Conservation (phyloP, 2,888 invertebrate genomes). For the Amphipoea oculea region DNA sequence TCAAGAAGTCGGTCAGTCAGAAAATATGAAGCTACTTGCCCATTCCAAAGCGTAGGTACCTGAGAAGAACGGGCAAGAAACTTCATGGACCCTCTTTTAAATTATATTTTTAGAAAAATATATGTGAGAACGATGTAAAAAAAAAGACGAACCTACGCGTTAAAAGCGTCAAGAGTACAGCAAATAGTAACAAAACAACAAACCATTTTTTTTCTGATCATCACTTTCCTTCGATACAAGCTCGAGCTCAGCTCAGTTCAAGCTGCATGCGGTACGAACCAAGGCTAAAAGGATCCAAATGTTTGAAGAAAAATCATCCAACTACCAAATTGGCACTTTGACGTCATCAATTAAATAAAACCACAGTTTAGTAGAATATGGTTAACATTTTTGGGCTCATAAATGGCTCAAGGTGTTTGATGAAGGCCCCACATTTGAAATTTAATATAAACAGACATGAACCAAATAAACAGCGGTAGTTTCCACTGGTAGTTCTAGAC, state of each 20-base stretch:
- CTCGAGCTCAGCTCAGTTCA: background rate
- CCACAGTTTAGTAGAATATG: constrained; percentile 17
- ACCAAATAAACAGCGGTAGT: constrained; percentile 67
- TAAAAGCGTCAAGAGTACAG: no score
- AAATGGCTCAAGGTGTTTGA: constrained; percentile 45
- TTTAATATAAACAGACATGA: constrained; percentile 47
- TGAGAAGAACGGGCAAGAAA: no score
- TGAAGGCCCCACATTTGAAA: constrained; percentile 45
- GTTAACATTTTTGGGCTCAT: constrained; percentile 20
- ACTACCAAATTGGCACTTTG: constrained; percentile 6
- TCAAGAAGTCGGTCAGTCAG: no score
- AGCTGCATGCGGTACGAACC: background rate
- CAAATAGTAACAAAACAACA: no score
- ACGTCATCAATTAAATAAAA: constrained; percentile 4
- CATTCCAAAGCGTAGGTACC: no score
- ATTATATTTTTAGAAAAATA: no score
- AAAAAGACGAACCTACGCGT: no score
- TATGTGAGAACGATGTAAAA: no score
- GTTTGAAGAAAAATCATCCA: background rate
- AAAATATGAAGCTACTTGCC: no score
- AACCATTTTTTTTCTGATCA: no score
- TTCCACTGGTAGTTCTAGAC: constrained; percentile 48
- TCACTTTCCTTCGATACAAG: background rate
- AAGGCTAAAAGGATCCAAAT: background rate
- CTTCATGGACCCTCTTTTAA: no score